Evolutionary conservation across 2,797 vertebrate genomes (phyloP), one percentile per base, ranked within the genome.

Genomic region (Gobio occitaniae): DNA sequence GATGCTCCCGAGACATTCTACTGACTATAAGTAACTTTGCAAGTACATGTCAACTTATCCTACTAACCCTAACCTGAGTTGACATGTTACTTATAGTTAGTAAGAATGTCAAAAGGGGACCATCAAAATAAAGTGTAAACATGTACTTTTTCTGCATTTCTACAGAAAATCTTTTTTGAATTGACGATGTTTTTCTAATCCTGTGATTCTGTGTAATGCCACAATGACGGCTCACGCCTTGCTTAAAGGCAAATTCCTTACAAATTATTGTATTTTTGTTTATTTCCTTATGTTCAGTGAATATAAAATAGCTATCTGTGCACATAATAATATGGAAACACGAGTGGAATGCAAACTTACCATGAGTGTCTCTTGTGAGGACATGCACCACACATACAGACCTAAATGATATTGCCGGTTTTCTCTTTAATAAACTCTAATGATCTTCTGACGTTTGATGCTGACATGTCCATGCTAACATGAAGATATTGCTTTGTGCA

Each of bases 211-310:
- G 32, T 54, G 41, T 52, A 54, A 29, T 44, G 47, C 54, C 68
- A 63, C 25, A 36, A 3, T 74, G 70, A 74, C 11, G 6, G 44
- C 25, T 63, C 38, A 21, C 56, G 54, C 16, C 36, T 78, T 69
- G 63, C 61, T 69, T 56, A 38, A 17, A 29, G 63, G 65, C 65
- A 15, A 80, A 69, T 80, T 84, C 63, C 16, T 54, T n/a, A 29
- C 47, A 68, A 80, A 68, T 21, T 0, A 68, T 66, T 68, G 25
- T 44, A n/a, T 16, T 36, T 63, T 44, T 15, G 2, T 59, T 61
- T 0, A 7, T 50, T 50, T 32, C 7, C 5, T 36, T 65, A 47
- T 44, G 59, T 65, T 66, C n/a, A n/a, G 8, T 7, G 32, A 13
- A 25, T 16, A 38, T 69, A 25, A 69, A 69, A 69, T 80, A 44